Evolutionary conservation across 2,888 invertebrate species (phyloP).

Genomic region (Cryptocephalus primarius): DNA sequence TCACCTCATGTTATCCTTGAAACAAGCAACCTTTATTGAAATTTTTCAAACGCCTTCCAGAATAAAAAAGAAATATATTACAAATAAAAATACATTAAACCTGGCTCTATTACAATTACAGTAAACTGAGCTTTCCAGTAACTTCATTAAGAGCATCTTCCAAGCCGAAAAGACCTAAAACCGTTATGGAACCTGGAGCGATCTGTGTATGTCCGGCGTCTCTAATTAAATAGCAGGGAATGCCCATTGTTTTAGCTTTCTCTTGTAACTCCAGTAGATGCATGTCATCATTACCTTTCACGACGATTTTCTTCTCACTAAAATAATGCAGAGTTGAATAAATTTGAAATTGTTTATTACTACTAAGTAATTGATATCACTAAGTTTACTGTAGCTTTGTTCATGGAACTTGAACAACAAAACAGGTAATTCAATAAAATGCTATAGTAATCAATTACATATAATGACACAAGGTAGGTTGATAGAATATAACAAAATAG

Average conservation of each 20-base stretch:
- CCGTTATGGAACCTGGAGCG: slow-evolving; percentile 37
- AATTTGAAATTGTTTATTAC: background rate
- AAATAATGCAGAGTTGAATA: slow-evolving; percentile 8
- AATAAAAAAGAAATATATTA: background rate
- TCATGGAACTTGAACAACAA: background rate
- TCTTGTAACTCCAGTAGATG: slow-evolving; percentile 34
- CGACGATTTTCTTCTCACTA: slow-evolving; percentile 38
- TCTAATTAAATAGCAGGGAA: slow-evolving; percentile 26
- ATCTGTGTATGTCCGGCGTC: slow-evolving; percentile 39
- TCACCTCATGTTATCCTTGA: too few species aligned
- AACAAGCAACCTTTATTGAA: too few species aligned
- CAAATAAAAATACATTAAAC: background rate
- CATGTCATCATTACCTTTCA: slow-evolving; percentile 32
- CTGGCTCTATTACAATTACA: slow-evolving; percentile 9
- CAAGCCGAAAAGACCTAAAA: slow-evolving; percentile 40
- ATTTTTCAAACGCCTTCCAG: too few species aligned
- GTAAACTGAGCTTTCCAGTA: slow-evolving; percentile 22
- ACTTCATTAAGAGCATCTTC: slow-evolving; percentile 35
- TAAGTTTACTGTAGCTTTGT: too few species aligned
- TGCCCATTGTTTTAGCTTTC: slow-evolving; percentile 25
- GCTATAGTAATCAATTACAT: too few species aligned
- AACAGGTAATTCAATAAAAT: background rate
- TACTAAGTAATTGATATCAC: background rate
- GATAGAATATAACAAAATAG: too few species aligned
- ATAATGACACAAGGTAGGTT: too few species aligned